phyloP scores from a whole-genome alignment of 2,797 vertebrate species.

The Rhinichthys osculus region DNA sequence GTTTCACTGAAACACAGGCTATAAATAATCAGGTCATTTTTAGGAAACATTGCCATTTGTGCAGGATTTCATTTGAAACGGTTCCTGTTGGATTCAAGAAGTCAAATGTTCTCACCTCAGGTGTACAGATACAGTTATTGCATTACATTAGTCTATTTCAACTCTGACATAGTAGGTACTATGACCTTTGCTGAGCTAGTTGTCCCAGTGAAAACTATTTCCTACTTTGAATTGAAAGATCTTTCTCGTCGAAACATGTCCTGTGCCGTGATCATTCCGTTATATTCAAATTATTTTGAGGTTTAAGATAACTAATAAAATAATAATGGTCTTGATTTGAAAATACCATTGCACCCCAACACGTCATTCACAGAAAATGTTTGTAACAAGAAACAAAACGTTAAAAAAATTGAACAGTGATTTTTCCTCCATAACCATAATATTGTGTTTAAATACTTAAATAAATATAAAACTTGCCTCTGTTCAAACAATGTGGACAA shows the following conservation, averaged over 20 bases:
- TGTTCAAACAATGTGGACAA: background rate
- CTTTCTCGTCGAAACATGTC: background rate
- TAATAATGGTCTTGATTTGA: background rate
- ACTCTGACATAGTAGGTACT: background rate
- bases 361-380: background rate
- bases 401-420: background rate
- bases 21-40: background rate
- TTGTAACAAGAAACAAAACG: background rate
- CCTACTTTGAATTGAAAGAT: background rate
- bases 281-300: background rate
- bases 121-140: background rate
- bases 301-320: background rate
- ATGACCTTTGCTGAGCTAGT: background rate
- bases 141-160: background rate
- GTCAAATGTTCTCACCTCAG: conserved; percentile 5
- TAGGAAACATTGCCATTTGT: background rate
- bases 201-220: background rate
- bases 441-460: background rate
- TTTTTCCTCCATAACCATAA: background rate
- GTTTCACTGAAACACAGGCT: background rate
- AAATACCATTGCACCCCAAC: background rate
- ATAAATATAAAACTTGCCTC: background rate
- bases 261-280: background rate
- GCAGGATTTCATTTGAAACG: background rate
- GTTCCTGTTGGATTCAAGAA: background rate